A percentile compares a stretch with the other conserved stretches of the same genome.
Conservation (phyloP, 2,888 invertebrate species). For the Conchocele bisecta region DNA sequence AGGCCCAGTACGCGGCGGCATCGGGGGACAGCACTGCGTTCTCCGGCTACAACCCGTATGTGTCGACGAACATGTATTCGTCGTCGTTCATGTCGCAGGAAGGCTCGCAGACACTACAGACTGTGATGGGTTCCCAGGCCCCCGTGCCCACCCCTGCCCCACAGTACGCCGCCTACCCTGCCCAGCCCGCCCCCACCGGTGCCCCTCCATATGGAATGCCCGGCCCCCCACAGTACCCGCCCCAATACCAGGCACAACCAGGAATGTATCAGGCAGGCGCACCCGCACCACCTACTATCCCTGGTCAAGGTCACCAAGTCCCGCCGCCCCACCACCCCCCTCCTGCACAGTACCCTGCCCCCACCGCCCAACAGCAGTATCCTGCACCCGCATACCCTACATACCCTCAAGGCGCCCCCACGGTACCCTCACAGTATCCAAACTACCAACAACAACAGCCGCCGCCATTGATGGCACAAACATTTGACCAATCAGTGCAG, state of each 20-base stretch:
- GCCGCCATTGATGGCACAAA: constrained; percentile 12
- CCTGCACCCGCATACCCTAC: constrained; percentile 48
- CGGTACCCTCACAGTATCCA: constrained; percentile 33
- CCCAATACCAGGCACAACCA: constrained; percentile 23
- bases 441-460: constrained; percentile 26
- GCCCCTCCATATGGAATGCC: constrained; percentile 47
- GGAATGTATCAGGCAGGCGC: constrained; percentile 30
- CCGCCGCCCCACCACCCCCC: constrained; percentile 37
- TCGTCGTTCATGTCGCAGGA: constrained; percentile 81
- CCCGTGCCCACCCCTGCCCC: constrained; percentile 28
- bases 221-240: constrained; percentile 57
- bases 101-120: constrained; percentile 79
- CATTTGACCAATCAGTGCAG: constrained; percentile 14
- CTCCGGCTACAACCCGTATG: constrained; percentile 76
- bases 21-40: constrained; percentile 21
- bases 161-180: constrained; percentile 38
- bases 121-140: constrained; percentile 72
- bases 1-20: constrained; percentile 33
- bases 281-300: constrained; percentile 38
- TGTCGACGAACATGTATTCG: constrained; percentile 76
- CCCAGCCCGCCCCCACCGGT: constrained; percentile 31
- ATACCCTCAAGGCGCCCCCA: constrained; percentile 30
- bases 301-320: constrained; percentile 45
- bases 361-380: constrained; percentile 28
- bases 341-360: constrained; percentile 29